phyloP scores from a whole-genome alignment of 2,888 invertebrate genomes.

The Pristionchus entomophagus region DNA sequence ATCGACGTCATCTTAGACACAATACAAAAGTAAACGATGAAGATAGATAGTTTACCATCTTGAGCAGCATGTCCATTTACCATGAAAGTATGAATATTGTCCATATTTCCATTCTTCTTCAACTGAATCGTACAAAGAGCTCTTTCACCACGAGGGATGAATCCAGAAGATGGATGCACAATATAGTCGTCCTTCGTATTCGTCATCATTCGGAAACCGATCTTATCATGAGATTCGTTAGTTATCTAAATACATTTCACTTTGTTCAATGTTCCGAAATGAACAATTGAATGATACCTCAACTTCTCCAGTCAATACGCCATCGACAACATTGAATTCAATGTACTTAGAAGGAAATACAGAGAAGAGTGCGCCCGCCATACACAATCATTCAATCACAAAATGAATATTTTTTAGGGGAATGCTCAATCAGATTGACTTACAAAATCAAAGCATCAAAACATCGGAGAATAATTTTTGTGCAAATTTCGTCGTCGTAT shows the following conservation, averaged over 20 bases:
- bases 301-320: not conserved
- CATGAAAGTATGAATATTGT: slow-evolving; percentile 11
- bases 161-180: slow-evolving; percentile 24
- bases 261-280: no score
- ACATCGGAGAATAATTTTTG: no score
- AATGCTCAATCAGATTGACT: no score
- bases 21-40: not conserved
- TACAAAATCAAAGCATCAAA: no score
- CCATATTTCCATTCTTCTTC: slow-evolving; percentile 38
- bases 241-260: not conserved
- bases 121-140: slow-evolving; percentile 5
- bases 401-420: not conserved
- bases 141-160: not conserved
- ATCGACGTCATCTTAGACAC: not conserved
- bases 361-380: not conserved
- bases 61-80: slow-evolving; percentile 8
- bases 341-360: slow-evolving; percentile 10
- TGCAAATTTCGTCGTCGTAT: no score
- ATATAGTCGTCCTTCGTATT: slow-evolving; percentile 28
- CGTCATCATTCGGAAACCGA: slow-evolving; percentile 23
- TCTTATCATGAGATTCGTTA: not conserved
- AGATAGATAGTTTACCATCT: not conserved
- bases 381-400: not conserved
- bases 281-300: no score
- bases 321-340: slow-evolving; percentile 20